phyloP scores from a whole-genome alignment of 2,797 vertebrate species.

The Knipowitschia caucasica region DNA sequence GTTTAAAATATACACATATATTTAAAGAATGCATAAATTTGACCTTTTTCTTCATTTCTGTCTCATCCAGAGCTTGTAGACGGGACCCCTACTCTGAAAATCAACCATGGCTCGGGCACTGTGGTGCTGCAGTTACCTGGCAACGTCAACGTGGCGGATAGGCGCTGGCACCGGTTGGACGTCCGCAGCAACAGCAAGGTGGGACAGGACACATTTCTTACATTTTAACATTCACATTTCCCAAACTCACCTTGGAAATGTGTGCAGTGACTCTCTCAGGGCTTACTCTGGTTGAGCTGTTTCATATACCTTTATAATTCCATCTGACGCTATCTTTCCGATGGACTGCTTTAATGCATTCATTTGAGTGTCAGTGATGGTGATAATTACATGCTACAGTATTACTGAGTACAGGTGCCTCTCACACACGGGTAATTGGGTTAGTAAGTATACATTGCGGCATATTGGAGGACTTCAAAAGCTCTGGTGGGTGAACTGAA shows the following conservation, averaged over 20 bases:
- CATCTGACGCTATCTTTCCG: neutral
- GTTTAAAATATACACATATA: too few relatives aligned
- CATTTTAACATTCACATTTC: slow-evolving; percentile 7
- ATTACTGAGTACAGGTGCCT: neutral
- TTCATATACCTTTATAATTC: too few relatives aligned
- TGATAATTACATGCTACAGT: neutral
- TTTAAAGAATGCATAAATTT: too few relatives aligned
- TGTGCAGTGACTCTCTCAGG: neutral
- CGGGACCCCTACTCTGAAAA: slow-evolving; percentile 83
- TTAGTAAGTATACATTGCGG: neutral
- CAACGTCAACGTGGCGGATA: slow-evolving; percentile 85
- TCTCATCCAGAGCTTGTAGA: slow-evolving; percentile 76
- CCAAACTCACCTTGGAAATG: neutral
- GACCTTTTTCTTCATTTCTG: slow-evolving; percentile 4
- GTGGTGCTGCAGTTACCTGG: slow-evolving; percentile 83
- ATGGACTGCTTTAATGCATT: neutral
- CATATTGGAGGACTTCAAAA: neutral
- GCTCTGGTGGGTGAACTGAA: neutral
- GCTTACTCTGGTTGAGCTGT: neutral
- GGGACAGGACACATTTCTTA: slow-evolving; percentile 38
- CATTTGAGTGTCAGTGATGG: neutral
- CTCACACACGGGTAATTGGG: neutral
- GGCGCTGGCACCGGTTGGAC: slow-evolving; percentile 86
- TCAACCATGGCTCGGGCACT: slow-evolving; percentile 83
- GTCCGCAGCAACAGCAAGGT: slow-evolving; percentile 87